Base-by-base conservation (phyloP, 2,113 vertebrate genomes). In the Columba janthina region DNA sequence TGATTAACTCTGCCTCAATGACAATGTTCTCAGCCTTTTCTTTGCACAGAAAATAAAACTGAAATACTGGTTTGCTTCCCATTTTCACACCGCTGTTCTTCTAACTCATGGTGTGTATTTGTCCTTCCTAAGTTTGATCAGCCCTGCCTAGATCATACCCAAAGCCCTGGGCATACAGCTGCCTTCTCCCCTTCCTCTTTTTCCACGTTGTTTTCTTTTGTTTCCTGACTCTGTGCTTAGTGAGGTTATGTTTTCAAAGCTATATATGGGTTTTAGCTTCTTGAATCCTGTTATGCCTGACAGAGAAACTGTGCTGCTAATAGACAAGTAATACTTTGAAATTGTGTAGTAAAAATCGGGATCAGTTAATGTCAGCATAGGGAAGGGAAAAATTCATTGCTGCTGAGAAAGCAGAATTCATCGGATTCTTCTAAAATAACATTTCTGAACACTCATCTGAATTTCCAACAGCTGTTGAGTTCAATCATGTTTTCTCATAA, bases 401-500 rank as follows among this genome's bases (percentile, higher is more conserved):
- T 94, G 90, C 94, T 94, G 88, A 89, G 83, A 90, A 95, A 92
- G 93, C 83, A 85, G 76, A 92, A 94, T 78, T 94, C 53, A 94
- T 90, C 76, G 46, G 61, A 85, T 90, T 85, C 74, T 70, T 88
- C 73, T 69, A 79, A 95, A 95, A 92, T 81, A 78, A 77, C 75
- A 28, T 87, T 94, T 92, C 80, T 85, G 44, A 94, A 93, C 92
- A 81, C 87, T 90, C 76, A 54, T 51, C 38, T 85, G 80, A 96
- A 89, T 77, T 89, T 82, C 61, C 70, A 92, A 65, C 85, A 96
- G 92, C 92, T 96, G 92, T 36, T 85, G 88, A 78, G 88, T 90
- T 95, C 86, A 75, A 38, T 61, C 3, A 0, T 61, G 38, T 93
- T 95, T 92, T 38, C 32, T 92, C 50, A 70, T 87, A 75, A 91